phyloP scores from a whole-genome alignment of 2,113 vertebrate species.

The Mobula birostris region DNA sequence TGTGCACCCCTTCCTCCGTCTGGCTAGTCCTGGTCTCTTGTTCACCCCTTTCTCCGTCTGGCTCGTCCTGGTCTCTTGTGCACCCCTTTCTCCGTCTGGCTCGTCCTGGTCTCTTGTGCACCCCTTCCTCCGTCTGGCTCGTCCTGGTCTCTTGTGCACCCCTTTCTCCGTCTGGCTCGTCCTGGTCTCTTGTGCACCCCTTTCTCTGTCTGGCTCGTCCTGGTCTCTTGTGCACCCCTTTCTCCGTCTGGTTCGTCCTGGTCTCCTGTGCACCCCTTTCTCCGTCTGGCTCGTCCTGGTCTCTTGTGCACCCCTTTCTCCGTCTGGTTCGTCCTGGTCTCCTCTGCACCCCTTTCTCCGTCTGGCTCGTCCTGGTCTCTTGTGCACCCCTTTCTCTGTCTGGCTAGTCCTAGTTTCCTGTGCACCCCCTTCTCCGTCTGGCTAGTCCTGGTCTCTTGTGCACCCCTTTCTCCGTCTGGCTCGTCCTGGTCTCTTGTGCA shows the following conservation, averaged over 20 bases:
- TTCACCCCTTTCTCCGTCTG: neutral
- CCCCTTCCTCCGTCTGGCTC: neutral
- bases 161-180: neutral
- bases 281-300: neutral
- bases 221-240: neutral
- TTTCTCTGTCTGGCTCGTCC: neutral
- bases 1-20: neutral
- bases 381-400: neutral
- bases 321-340: neutral
- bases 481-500: neutral
- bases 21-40: neutral
- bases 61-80: neutral
- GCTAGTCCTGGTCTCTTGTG: neutral
- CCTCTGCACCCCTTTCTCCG: neutral
- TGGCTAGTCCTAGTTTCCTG: neutral
- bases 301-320: neutral
- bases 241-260: neutral
- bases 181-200: neutral
- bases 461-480: neutral
- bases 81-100: neutral
- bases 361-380: neutral
- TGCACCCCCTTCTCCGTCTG: neutral
- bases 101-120: neutral
- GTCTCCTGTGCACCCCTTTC: neutral
- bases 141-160: neutral